phyloP scores from a whole-genome alignment of 2,113 vertebrate species.

The Notechis scutatus region DNA sequence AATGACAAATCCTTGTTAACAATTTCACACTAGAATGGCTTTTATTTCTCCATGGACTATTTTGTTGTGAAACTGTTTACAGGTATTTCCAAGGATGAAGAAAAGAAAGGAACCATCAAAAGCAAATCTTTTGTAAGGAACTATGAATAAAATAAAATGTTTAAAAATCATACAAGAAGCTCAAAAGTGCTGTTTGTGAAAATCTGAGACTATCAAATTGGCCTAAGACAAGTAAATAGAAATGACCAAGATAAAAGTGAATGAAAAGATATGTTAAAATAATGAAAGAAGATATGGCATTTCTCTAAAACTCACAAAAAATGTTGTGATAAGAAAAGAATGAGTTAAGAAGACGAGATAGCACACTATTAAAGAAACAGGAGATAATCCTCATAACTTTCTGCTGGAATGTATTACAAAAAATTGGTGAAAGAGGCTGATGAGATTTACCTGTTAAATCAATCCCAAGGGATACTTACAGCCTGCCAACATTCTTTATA shows the following conservation, averaged over 20 bases:
- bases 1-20: not conserved
- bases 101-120: not conserved
- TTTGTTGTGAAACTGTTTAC: not conserved
- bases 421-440: not conserved
- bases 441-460: not conserved
- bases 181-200: not conserved
- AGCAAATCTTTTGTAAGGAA: not conserved
- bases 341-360: not conserved
- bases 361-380: not conserved
- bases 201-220: not conserved
- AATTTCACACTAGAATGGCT: not conserved
- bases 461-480: not conserved
- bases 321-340: not conserved
- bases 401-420: not conserved
- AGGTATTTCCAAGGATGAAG: not conserved
- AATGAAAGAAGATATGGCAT: not conserved
- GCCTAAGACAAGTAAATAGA: not conserved
- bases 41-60: not conserved
- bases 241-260: not conserved
- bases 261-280: not conserved
- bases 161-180: not conserved
- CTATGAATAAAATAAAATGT: not conserved
- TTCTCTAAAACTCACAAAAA: not conserved
- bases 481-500: not conserved
- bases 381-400: not conserved